Evolutionary conservation across 2,888 invertebrate species (phyloP).

Genomic region (Copidosoma aretas): DNA sequence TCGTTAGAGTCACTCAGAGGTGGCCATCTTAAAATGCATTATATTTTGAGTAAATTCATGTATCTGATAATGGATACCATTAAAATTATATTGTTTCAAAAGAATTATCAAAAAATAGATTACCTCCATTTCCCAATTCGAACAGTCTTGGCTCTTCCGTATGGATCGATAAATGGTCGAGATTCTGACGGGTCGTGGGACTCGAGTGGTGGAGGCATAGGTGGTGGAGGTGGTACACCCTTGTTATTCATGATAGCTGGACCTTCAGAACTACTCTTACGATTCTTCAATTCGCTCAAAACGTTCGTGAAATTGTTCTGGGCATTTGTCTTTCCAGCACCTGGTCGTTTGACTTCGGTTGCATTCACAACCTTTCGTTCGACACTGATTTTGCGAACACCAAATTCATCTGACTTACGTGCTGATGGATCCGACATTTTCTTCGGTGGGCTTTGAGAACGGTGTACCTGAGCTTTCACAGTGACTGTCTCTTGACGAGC

Average conservation of each 20-base stretch:
- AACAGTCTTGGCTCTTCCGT: slow-evolving; percentile 92
- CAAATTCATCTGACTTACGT: slow-evolving; percentile 54
- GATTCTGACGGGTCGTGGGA: slow-evolving; percentile 81
- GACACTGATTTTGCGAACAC: slow-evolving; percentile 53
- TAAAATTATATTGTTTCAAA: too few species aligned
- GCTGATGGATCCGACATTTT: slow-evolving; percentile 49
- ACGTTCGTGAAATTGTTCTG: slow-evolving; percentile 65
- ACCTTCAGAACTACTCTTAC: slow-evolving; percentile 63
- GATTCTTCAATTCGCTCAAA: slow-evolving; percentile 64
- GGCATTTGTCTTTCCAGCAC: slow-evolving; percentile 55
- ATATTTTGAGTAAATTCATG: not conserved
- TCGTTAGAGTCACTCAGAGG: slow-evolving; percentile 78
- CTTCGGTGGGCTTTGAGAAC: slow-evolving; percentile 61
- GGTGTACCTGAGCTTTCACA: slow-evolving; percentile 62
- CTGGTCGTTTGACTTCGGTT: slow-evolving; percentile 50
- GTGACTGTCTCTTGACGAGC: slow-evolving; percentile 57
- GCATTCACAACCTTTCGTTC: slow-evolving; percentile 53
- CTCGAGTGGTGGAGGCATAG: slow-evolving; percentile 86
- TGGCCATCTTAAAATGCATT: slow-evolving; percentile 74
- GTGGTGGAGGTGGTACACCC: slow-evolving; percentile 80
- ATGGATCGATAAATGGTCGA: slow-evolving; percentile 86
- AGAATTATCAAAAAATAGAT: not conserved
- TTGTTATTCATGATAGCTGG: slow-evolving; percentile 51
- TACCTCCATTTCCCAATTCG: slow-evolving; percentile 90
- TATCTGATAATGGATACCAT: not conserved